Evolutionary conservation across 2,888 invertebrate species (phyloP).

Genomic region (Trachelus stipa): DNA sequence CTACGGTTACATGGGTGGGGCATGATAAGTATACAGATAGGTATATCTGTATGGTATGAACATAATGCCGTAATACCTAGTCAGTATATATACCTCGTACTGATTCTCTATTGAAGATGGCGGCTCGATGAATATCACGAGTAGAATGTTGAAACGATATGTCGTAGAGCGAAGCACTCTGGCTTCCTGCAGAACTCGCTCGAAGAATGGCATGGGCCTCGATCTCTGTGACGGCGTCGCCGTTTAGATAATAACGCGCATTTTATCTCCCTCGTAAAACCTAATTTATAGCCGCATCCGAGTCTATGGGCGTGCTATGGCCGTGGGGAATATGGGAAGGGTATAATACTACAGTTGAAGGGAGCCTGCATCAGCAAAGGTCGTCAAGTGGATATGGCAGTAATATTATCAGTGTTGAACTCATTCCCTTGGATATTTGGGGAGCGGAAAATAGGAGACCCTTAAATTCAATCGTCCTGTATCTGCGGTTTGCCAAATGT

Average conservation of each 20-base stretch:
- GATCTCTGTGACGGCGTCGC: constrained; percentile 62
- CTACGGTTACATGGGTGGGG: background rate
- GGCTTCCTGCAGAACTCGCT: constrained; percentile 5
- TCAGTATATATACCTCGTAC: background rate
- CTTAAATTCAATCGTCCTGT: constrained; percentile 10
- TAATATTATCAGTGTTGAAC: constrained; percentile 50
- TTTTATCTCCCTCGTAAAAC: constrained; percentile 67
- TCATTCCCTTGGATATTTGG: constrained; percentile 33
- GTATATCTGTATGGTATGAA: background rate
- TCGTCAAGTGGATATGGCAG: constrained; percentile 47
- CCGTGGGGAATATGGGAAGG: constrained; percentile 53
- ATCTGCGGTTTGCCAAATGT: background rate
- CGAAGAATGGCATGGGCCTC: constrained; percentile 55
- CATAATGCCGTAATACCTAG: background rate
- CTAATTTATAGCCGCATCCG: constrained; percentile 64
- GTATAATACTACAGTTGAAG: constrained; percentile 18
- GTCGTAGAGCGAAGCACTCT: constrained; percentile 2
- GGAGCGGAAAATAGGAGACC: background rate
- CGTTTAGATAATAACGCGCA: constrained; percentile 67
- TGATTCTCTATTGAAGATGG: background rate
- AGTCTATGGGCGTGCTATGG: constrained; percentile 60
- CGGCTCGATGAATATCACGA: background rate
- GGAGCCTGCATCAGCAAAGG: constrained; percentile 46
- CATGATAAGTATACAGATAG: background rate
- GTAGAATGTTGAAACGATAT: background rate